These are phyloP conservation scores for Erannis defoliaria DNA, from an alignment of 2,888 invertebrate species.

Conservation along the genomic window DNA sequence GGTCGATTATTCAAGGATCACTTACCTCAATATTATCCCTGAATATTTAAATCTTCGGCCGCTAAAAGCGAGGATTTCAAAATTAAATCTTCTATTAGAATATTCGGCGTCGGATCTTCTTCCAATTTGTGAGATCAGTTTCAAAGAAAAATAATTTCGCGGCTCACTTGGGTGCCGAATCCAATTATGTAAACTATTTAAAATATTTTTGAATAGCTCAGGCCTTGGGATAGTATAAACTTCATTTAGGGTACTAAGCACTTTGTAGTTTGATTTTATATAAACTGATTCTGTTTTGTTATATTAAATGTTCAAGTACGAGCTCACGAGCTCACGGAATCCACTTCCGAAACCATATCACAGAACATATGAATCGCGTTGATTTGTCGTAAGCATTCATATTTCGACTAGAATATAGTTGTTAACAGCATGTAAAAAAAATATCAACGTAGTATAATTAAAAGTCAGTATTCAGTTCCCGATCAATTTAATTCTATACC, in stretches of 20 bases:
- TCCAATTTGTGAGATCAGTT: constrained; percentile 50
- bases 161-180: constrained; percentile 25
- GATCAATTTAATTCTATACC: constrained; percentile 24
- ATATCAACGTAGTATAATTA: no score
- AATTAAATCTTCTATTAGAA: constrained; percentile 48
- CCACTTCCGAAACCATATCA: no score
- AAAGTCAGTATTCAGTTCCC: constrained; percentile 5
- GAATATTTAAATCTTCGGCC: constrained; percentile 33
- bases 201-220: neutral
- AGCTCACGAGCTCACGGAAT: no score
- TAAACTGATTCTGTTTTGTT: no score
- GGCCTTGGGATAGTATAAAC: no score
- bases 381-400: no score
- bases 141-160: constrained; percentile 36
- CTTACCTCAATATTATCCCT: constrained; percentile 32
- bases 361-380: no score
- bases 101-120: constrained; percentile 45
- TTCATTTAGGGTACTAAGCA: neutral
- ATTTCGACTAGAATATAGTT: no score
- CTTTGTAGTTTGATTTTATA: neutral
- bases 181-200: constrained; percentile 28
- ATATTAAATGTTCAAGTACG: no score
- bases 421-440: no score
- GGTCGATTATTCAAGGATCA: constrained; percentile 28
- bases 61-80: constrained; percentile 33